A percentile compares a stretch with the other conserved stretches of the same genome.
Conservation (phyloP, 1,140 invertebrate species). For the Zaprionus gabonicus region DNA sequence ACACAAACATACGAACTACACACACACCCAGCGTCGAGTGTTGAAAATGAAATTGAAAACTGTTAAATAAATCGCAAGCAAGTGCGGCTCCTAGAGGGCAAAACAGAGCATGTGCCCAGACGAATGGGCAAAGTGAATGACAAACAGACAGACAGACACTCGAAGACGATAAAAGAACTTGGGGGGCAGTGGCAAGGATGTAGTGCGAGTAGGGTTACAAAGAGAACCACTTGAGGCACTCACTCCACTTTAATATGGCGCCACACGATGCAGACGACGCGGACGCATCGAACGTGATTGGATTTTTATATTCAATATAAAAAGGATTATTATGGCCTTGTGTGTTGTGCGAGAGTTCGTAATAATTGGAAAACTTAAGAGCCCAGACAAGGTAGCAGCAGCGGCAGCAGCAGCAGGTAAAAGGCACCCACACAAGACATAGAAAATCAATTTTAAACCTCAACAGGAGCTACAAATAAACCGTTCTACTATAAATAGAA, state of each 20-base stretch:
- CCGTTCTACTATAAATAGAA: conserved; percentile 45
- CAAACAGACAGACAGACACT: conserved; percentile 31
- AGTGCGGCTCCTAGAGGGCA: conserved; percentile 55
- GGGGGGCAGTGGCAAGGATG: conserved; percentile 11
- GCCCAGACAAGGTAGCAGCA: conserved; percentile 35
- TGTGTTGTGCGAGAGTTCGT: conserved; percentile 62
- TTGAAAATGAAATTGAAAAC: conserved; percentile 82
- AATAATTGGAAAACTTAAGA: conserved; percentile 81
- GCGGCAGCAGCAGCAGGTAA: neutral
- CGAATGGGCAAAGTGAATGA: conserved; percentile 47
- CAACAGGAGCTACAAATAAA: conserved; percentile 23
- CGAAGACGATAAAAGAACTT: neutral
- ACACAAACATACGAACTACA: conserved; percentile 31
- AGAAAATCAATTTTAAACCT: conserved; percentile 70
- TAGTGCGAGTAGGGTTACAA: conserved; percentile 23
- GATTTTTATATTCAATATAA: conserved; percentile 83
- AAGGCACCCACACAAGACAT: conserved; percentile 9
- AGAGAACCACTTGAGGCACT: conserved; percentile 53
- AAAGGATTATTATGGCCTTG: conserved; percentile 74
- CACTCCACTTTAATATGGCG: conserved; percentile 72
- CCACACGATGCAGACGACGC: conserved; percentile 52
- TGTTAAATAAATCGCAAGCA: conserved; percentile 80
- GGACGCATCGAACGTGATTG: conserved; percentile 66
- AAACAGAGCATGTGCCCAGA: conserved; percentile 39
- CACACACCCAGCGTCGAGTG: conserved; percentile 47